phyloP scores from a whole-genome alignment of 2,797 vertebrate genomes.

The Tauraco hartlaubi region DNA sequence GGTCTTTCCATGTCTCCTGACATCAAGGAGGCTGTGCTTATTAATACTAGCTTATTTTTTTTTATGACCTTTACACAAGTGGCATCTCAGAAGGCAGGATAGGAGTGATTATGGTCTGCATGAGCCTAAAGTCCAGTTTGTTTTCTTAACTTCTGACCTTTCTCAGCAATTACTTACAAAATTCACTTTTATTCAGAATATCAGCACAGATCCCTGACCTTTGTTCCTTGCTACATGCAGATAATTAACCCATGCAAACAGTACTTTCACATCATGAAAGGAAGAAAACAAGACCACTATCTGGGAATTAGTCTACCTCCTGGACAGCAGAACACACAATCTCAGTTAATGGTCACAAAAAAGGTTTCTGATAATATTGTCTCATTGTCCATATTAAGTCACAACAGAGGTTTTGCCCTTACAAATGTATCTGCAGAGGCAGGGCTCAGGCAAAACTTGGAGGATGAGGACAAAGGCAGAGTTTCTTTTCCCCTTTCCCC shows the following conservation, averaged over 20 bases:
- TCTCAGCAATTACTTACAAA: neutral
- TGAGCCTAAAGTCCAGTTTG: neutral
- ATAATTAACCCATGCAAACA: neutral
- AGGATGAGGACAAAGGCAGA: neutral
- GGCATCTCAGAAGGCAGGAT: neutral
- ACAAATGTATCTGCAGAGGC: neutral
- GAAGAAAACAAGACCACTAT: neutral
- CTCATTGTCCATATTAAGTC: neutral
- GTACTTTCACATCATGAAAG: neutral
- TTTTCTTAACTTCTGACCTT: neutral
- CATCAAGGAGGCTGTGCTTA: neutral
- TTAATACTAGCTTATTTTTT: neutral
- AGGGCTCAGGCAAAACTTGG: neutral
- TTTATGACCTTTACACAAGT: neutral
- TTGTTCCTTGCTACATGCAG: neutral
- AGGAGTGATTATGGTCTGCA: neutral
- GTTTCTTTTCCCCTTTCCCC: neutral
- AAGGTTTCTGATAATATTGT: neutral
- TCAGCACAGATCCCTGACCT: neutral
- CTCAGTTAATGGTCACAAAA: neutral
- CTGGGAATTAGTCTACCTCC: neutral
- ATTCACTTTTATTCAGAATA: neutral
- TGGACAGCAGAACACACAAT: neutral
- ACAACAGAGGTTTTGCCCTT: neutral
- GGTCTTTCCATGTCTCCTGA: neutral